A percentile compares a stretch with the other conserved stretches of the same genome.
These are phyloP conservation scores for Megalurothrips usitatus DNA, from an alignment of 2,888 invertebrate species.

Conservation along the genomic window DNA sequence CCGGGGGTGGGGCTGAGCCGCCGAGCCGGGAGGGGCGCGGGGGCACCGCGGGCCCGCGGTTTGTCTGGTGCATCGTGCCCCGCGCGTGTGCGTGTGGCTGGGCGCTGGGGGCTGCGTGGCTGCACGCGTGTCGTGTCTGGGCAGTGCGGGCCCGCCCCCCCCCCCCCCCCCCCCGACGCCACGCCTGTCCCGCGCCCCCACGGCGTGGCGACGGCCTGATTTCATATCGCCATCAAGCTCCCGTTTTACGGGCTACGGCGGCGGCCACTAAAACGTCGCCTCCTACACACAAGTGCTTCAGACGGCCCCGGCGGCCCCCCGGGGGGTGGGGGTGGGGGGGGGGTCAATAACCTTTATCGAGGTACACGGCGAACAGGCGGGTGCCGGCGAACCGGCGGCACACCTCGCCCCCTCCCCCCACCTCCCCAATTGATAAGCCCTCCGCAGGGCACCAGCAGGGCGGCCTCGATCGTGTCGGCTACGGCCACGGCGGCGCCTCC, in stretches of 20 bases:
- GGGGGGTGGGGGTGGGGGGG: background rate
- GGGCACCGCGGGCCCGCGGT: background rate
- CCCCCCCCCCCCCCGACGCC: background rate
- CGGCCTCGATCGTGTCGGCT: too few species aligned
- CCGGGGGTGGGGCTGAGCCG: background rate
- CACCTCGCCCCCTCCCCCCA: too few species aligned
- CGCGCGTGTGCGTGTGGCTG: too few species aligned
- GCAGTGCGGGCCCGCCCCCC: background rate
- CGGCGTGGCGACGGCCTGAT: background rate
- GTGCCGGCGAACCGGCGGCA: too few species aligned
- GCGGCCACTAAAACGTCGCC: constrained; percentile 17
- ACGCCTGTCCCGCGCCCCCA: background rate
- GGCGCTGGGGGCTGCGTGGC: background rate
- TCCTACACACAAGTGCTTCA: background rate
- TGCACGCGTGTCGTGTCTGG: background rate
- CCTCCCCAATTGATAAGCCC: too few species aligned
- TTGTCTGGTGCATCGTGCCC: background rate
- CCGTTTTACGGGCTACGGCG: constrained; percentile 14
- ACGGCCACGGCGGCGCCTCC: too few species aligned
- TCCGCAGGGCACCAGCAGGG: too few species aligned
- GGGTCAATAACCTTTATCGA: background rate
- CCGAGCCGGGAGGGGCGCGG: background rate
- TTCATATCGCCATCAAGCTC: constrained; percentile 2
- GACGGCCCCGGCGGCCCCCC: background rate
- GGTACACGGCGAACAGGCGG: background rate